A percentile compares a stretch with the other conserved stretches of the same genome.
phyloP scores from a whole-genome alignment of 1,140 invertebrate genomes.

The Atta cephalotes region DNA sequence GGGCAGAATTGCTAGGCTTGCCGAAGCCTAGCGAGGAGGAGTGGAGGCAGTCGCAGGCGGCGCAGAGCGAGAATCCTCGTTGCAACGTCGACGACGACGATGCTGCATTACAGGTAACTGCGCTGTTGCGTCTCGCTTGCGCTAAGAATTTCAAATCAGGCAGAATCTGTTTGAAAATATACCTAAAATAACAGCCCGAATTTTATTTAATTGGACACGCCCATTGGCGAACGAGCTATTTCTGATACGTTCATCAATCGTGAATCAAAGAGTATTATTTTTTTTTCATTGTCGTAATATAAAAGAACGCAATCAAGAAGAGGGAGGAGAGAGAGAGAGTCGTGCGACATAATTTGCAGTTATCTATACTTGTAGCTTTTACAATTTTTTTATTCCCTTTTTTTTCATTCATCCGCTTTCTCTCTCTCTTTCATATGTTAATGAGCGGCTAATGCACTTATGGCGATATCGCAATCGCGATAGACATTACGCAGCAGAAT shows the following conservation, averaged over 20 bases:
- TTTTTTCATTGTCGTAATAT: background rate
- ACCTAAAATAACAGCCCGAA: no score
- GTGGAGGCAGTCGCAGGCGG: conserved; percentile 83
- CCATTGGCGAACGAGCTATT: background rate
- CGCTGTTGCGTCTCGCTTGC: no score
- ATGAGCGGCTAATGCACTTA: conserved; percentile 5
- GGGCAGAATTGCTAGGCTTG: conserved; percentile 91
- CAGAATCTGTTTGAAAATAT: background rate
- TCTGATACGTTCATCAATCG: background rate
- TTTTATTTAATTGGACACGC: background rate
- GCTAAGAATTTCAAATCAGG: background rate
- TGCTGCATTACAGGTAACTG: conserved; percentile 77
- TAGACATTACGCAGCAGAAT: conserved; percentile 32
- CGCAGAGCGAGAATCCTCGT: conserved; percentile 56
- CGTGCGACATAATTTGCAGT: background rate
- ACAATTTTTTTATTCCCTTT: no score
- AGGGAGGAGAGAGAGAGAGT: no score
- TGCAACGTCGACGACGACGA: conserved; percentile 75
- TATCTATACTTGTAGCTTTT: background rate
- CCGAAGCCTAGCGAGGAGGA: conserved; percentile 89
- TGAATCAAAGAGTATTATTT: background rate
- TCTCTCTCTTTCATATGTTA: background rate
- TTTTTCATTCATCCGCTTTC: background rate
- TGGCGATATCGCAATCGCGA: conserved; percentile 12
- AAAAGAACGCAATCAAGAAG: background rate